Base-by-base conservation (phyloP, 2,888 invertebrate species). In the Coenonympha arcania region DNA sequence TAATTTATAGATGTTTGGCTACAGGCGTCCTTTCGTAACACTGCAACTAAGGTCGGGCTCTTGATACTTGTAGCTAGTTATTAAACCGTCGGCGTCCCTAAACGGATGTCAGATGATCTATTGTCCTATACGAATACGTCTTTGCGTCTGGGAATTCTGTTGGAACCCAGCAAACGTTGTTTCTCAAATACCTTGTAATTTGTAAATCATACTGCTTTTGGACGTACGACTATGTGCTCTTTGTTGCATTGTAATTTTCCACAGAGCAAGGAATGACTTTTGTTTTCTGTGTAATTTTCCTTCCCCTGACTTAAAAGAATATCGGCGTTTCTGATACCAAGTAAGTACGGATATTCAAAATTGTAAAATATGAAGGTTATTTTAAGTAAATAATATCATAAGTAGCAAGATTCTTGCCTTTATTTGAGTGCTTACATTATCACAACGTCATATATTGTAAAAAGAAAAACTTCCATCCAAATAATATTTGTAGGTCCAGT, bases 61-160 rank as follows among this genome's bases (percentile, higher is more conserved):
- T 41, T 19, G n/a, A 13, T 48, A n/a, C n/a, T n/a, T n/a, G n/a
- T n/a, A 40, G 43, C 64, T 76, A 68, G 63, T 81, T 81, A 73
- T 73, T 70, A 82, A 64, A 71, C 79, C 61, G 67, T 54, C 63
- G 62, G 64, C 73, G 80, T 79, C 62, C 67, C 56, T 60, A 64
- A 71, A 73, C 79, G 76, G 77, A 76, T 72, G 69, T 69, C 66
- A 69, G 76, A 76, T 75, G 71, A 73, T 79, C 76, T 78, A 81
- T 84, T 80, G 79, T 82, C 73, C 76, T 65, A 69, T 67, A 69
- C 37, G 54, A 42, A 54, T 66, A 60, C 58, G 68, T 69, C 62
- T 70, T 63, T 65, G 55, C 64, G 74, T 77, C 77, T 76, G 69
- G 72, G 74, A 76, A 79, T 76, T 73, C 66, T 63, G 73, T 69